phyloP scores from a whole-genome alignment of 53 echinoderm and acorn worm genomes.

The Pentamera pediparva region DNA sequence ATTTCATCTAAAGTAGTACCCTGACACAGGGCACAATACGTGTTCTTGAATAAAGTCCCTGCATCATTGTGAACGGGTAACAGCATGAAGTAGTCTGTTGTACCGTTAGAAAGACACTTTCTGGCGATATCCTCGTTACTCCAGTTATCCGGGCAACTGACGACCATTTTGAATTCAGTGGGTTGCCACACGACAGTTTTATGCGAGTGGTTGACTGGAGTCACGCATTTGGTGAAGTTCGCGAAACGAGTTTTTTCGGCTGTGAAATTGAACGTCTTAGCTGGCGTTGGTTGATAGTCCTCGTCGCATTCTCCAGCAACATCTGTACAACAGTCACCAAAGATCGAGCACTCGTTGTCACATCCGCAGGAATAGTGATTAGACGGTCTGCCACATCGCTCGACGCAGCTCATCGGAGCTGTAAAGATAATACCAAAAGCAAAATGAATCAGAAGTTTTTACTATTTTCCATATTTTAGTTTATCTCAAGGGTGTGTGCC shows the following conservation, averaged over 20 bases:
- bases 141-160: neutral
- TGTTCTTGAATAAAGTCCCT: constrained; percentile 8
- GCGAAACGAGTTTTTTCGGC: neutral
- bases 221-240: neutral
- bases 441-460: too few relatives aligned
- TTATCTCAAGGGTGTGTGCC: too few relatives aligned
- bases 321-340: constrained; percentile 16
- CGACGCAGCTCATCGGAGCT: neutral
- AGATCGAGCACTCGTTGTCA: neutral
- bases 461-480: too few relatives aligned
- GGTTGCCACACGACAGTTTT: neutral
- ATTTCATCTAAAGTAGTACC: neutral
- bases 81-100: neutral
- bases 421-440: too few relatives aligned
- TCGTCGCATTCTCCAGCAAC: neutral
- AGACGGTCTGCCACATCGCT: constrained; percentile 10
- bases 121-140: neutral
- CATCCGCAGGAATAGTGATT: constrained; percentile 11
- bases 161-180: neutral
- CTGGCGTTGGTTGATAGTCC: neutral
- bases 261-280: neutral
- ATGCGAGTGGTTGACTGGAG: neutral
- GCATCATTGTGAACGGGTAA: constrained; percentile 3
- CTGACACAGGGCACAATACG: constrained; percentile 16
- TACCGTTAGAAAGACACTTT: neutral